Conservation (phyloP, 2,888 invertebrate genomes). For the Cephus pygmeus region DNA sequence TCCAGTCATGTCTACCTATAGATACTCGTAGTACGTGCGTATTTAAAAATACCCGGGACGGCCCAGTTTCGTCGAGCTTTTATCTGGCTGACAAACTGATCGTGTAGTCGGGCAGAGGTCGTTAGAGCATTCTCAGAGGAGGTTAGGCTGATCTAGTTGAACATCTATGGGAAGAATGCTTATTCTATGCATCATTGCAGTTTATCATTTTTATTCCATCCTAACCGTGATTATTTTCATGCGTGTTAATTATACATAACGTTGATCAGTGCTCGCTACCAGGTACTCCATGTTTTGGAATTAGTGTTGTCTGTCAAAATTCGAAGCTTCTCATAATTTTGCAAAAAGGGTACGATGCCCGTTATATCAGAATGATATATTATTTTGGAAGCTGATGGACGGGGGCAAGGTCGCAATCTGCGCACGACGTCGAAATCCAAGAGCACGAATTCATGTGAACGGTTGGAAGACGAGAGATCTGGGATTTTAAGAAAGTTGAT, state of each 20-base stretch:
- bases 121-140: conserved; percentile 15
- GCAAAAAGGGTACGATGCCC: neutral
- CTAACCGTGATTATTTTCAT: neutral
- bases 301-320: neutral
- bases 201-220: neutral
- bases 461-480: neutral
- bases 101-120: conserved; percentile 17
- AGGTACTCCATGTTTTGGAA: neutral
- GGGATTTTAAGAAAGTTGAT: neutral
- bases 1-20: neutral
- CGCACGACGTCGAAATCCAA: neutral
- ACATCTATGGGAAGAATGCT: conserved; percentile 7
- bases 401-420: conserved; percentile 13
- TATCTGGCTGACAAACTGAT: conserved; percentile 40
- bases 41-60: conserved; percentile 48
- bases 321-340: neutral
- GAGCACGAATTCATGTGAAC: neutral
- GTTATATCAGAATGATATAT: neutral
- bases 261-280: neutral
- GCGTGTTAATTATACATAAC: neutral
- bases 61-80: conserved; percentile 34
- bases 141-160: conserved; percentile 20
- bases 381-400: conserved; percentile 1
- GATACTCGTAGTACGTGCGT: conserved; percentile 18
- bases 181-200: neutral